phyloP scores from a whole-genome alignment of 2,888 invertebrate species.

The Ormyrus labotus region DNA sequence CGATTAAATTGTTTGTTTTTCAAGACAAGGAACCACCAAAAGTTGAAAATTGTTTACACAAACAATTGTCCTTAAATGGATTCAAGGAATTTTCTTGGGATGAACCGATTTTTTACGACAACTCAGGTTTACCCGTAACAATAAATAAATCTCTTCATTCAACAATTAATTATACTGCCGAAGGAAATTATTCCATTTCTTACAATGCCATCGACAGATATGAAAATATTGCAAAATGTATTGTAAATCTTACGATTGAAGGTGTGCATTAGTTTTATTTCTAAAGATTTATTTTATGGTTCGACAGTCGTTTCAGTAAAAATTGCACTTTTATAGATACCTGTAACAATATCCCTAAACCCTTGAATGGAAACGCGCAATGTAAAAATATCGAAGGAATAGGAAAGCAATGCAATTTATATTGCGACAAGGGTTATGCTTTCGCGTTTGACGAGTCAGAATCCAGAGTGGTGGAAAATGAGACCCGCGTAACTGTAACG shows the following conservation, averaged over 20 bases:
- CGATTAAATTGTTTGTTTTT: slow-evolving; percentile 48
- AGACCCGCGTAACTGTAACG: slow-evolving; percentile 62
- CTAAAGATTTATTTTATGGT: too few relatives aligned
- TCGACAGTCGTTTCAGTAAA: neutral
- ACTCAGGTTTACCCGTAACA: slow-evolving; percentile 74
- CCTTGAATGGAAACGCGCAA: slow-evolving; percentile 76
- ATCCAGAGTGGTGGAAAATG: slow-evolving; percentile 3
- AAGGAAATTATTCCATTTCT: slow-evolving; percentile 78
- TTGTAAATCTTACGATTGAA: slow-evolving; percentile 80
- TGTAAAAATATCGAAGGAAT: slow-evolving; percentile 74
- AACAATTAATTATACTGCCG: slow-evolving; percentile 66
- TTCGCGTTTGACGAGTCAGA: slow-evolving; percentile 76
- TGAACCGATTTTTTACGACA: slow-evolving; percentile 80
- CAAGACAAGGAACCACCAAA: slow-evolving; percentile 79
- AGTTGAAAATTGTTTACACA: slow-evolving; percentile 80
- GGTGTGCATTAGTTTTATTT: slow-evolving; percentile 69
- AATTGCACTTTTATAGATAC: slow-evolving; percentile 63
- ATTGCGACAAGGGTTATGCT: slow-evolving; percentile 80
- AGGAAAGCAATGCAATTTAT: slow-evolving; percentile 78
- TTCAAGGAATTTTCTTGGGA: slow-evolving; percentile 78
- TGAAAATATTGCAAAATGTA: slow-evolving; percentile 79
- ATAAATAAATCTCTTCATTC: slow-evolving; percentile 72
- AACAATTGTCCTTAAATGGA: slow-evolving; percentile 75
- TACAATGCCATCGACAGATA: slow-evolving; percentile 80
- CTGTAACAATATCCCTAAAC: slow-evolving; percentile 76